Conservation (phyloP, 2,888 invertebrate genomes). For the Adelphocoris suturalis region DNA sequence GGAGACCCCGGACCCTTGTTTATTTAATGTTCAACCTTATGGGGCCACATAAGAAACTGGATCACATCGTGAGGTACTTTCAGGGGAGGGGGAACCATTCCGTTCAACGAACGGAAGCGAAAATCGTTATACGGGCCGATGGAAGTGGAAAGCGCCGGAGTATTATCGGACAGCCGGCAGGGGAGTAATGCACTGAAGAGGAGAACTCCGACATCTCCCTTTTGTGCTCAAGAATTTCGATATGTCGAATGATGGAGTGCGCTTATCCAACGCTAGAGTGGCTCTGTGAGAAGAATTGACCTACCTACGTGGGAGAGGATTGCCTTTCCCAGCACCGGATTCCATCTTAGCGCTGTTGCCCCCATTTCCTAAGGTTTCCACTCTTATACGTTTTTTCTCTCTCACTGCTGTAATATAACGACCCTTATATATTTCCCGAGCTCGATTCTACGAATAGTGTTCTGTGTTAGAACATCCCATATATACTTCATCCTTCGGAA, state of each 20-base stretch:
- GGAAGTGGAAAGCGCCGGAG: neutral
- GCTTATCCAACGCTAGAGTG: conserved; percentile 36
- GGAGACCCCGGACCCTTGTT: neutral
- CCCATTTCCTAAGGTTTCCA: conserved; percentile 12
- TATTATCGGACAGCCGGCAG: conserved; percentile 41
- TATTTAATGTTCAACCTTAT: neutral
- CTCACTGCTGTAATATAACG: neutral
- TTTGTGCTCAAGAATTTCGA: conserved; percentile 43
- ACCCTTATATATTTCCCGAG: neutral
- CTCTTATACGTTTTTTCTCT: neutral
- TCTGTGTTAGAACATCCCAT: neutral
- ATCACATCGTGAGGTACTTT: neutral
- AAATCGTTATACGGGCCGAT: conserved; percentile 2
- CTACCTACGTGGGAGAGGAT: conserved; percentile 23
- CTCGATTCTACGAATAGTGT: neutral
- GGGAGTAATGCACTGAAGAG: conserved; percentile 43
- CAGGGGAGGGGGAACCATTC: neutral
- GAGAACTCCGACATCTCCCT: neutral
- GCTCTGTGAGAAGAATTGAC: conserved; percentile 22
- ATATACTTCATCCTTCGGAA: neutral
- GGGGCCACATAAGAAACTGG: neutral
- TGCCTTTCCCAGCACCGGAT: conserved; percentile 41
- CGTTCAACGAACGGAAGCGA: neutral
- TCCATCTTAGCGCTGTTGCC: conserved; percentile 27
- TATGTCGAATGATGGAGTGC: conserved; percentile 52